These are phyloP conservation scores for Candidula unifasciata DNA, from an alignment of 2,888 invertebrate species.

Conservation along the genomic window DNA sequence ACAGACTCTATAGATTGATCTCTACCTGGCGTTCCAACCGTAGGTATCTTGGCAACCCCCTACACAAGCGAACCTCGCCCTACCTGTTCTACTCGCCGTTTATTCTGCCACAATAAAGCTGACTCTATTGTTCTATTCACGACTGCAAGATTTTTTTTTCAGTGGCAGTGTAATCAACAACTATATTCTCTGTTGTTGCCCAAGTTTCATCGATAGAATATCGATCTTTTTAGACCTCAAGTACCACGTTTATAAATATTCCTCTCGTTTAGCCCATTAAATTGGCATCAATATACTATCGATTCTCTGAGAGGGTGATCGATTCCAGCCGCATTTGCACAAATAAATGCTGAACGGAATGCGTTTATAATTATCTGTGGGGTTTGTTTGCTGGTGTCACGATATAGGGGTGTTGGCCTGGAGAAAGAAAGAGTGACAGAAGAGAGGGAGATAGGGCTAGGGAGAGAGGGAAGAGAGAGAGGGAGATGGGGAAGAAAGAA, in stretches of 20 bases:
- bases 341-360: neutral
- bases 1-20: neutral
- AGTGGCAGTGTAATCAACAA: no score
- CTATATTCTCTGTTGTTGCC: no score
- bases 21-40: neutral
- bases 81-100: no score
- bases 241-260: no score
- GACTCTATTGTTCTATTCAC: no score
- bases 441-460: conserved; percentile 1
- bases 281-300: neutral
- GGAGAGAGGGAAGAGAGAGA: neutral
- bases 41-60: neutral
- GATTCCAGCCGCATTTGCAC: neutral
- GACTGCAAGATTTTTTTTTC: no score
- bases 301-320: neutral
- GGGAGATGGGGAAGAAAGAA: neutral
- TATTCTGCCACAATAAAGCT: no score
- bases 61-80: no score
- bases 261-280: neutral
- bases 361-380: neutral
- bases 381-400: neutral
- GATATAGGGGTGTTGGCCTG: no score
- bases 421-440: no score
- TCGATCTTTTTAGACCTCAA: no score
- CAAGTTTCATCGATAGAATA: no score